Base-by-base conservation (phyloP, 2,888 invertebrate genomes). In the Salticus scenicus region DNA sequence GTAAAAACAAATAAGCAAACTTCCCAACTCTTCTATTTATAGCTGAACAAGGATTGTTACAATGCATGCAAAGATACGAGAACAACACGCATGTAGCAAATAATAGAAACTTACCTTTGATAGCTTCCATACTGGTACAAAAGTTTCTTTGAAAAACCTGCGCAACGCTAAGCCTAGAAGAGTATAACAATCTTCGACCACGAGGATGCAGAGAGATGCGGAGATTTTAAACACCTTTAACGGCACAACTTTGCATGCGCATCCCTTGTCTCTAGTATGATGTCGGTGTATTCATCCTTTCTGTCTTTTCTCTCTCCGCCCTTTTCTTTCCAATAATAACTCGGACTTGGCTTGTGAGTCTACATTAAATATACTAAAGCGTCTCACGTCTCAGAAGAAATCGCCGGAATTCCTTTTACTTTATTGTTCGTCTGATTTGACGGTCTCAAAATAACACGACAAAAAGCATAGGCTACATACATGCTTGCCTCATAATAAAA, bases 301-400 rank as follows among this genome's bases (percentile, higher is more conserved):
- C 37, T 37, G 37, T 37, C 37, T 37, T 37, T 7, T 37, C 37
- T 37, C 37, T n/a, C n/a, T n/a, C n/a, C n/a, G n/a, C n/a, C 37
- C 37, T 37, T 37, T 47, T 17, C 47, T 66, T 82, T 82, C 82
- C 82, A 82, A 82, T 82, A 82, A 82, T 82, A 82, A 82, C 82
- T 82, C 71, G 82, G 82, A 82, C 82, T 82, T 71, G 75, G 82
- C 71, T 67, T 20, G 14, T 41, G 30, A 37, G 4, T 63, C 81
- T 76, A 76, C 75, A 82, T 82, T 82, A 82, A 75, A 82, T 82
- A 82, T 70, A 82, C 82, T 63, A 42, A 20, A 30, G 37, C 69
- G 69, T 69, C 67, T 30, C n/a, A 17, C 10, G 33, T 67, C 41
- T 69, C 37, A 14, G 1, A n/a, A 70, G 42, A 33, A 70, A 70